Base-by-base conservation (phyloP, 2,888 invertebrate species). In the Acrobasis repandana region DNA sequence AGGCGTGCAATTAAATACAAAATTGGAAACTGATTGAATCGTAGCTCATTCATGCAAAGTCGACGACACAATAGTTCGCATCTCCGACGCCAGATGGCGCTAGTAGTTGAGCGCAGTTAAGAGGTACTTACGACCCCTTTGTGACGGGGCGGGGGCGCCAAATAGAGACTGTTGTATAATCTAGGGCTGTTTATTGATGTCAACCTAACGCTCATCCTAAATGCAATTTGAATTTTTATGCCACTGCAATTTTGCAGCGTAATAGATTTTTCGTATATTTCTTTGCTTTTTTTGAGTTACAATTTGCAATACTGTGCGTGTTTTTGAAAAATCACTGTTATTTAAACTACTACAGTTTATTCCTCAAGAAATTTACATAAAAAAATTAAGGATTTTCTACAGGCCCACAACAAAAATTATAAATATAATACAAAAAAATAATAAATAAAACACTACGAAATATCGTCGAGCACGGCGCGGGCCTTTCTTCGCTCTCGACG, bases 21-120 rank as follows among this genome's bases (percentile, higher is more conserved):
- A 51, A 51, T 36, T 36, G 36, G 36, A 38, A 38, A 38, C 54
- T 38, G 38, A 54, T 54, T 54, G 20, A 38, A 54, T 54, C 54
- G 36, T 2, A 9, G 34, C 15, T 33, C 52, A 54, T 15, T 34
- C 15, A 15, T 36, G 16, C 52, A 52, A 43, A 43, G 34, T 18
- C 16, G 38, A 54, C 38, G 54, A 33, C 51, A 15, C 15, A 20
- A 54, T 43, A 38, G 38, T 54, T 20, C 54, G 16, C 14, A 14
- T 54, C 38, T 6, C 9, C 9, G n/a, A 9, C 49, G 58, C 20
- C 58, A 58, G 58, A 58, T 58, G 57, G 57, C 48, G 11, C 6
- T 57, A 11, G 47, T 9, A 48, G 57, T 47, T 9, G 56, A 33
- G 20, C 15, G 33, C 28, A 9, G 56, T 56, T 20, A 36, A 58